phyloP scores from a whole-genome alignment of 1,140 invertebrate genomes.

The Solen grandis region DNA sequence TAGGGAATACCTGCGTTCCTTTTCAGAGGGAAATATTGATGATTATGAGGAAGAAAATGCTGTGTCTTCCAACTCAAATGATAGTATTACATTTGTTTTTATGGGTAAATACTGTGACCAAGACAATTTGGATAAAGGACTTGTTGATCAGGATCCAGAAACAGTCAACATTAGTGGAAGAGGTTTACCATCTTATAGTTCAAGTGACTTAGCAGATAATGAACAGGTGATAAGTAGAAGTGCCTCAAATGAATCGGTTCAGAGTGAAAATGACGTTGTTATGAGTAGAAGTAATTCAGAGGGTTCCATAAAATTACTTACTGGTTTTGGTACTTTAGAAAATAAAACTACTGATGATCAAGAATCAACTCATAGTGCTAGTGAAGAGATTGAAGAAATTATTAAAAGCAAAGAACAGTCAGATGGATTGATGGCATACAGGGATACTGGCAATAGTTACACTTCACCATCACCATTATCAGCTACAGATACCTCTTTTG shows the following conservation, averaged over 20 bases:
- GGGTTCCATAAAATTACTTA: background rate
- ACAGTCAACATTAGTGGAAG: constrained; percentile 40
- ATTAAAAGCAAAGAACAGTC: constrained; percentile 9
- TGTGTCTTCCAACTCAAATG: constrained; percentile 62
- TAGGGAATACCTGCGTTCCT: constrained; percentile 57
- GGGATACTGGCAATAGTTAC: constrained; percentile 2
- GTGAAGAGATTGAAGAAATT: constrained; percentile 54
- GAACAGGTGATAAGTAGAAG: background rate
- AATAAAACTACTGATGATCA: constrained; percentile 28
- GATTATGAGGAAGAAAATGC: constrained; percentile 54
- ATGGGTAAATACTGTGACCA: constrained; percentile 48
- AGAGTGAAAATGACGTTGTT: background rate
- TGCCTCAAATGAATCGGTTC: background rate
- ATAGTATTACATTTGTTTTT: constrained; percentile 74
- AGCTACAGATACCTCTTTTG: constrained; percentile 35
- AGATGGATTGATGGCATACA: background rate
- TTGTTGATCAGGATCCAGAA: background rate
- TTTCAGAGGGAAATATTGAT: constrained; percentile 65
- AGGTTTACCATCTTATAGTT: background rate
- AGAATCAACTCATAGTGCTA: constrained; percentile 31
- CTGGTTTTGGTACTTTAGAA: no score
- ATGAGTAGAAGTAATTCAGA: constrained; percentile 29
- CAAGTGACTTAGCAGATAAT: background rate
- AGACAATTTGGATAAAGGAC: background rate
- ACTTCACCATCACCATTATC: constrained; percentile 20